phyloP scores from a whole-genome alignment of 2,797 vertebrate species.

The Lycodopsis pacificus region DNA sequence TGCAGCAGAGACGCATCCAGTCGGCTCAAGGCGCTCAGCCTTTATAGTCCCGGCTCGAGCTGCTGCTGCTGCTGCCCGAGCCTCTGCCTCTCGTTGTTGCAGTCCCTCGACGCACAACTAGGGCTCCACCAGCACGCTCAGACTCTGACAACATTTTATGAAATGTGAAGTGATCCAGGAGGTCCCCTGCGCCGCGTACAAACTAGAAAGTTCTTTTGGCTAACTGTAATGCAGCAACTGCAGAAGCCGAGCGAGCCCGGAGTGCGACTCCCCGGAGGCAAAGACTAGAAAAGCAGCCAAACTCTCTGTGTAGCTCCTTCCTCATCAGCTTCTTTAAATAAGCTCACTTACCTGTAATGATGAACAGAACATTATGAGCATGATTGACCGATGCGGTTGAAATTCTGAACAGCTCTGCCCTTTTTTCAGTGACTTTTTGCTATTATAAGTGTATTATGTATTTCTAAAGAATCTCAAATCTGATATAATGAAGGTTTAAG shows the following conservation, averaged over 20 bases:
- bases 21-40: slow-evolving; percentile 15
- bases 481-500: not conserved
- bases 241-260: slow-evolving; percentile 52
- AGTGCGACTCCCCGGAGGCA: slow-evolving; percentile 39
- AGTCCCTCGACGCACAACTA: slow-evolving; percentile 22
- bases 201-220: slow-evolving; percentile 50
- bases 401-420: accelerated
- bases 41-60: slow-evolving; percentile 17
- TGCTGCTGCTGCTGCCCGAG: slow-evolving; percentile 16
- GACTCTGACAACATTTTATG: slow-evolving; percentile 50
- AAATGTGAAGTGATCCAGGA: slow-evolving; percentile 46
- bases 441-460: not conserved
- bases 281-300: not conserved
- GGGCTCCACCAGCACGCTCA: slow-evolving; percentile 17
- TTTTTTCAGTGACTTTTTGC: not conserved
- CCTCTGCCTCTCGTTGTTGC: slow-evolving; percentile 25
- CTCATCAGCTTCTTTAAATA: slow-evolving; percentile 10
- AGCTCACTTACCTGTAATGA: not conserved
- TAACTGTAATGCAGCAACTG: slow-evolving; percentile 44
- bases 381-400: not conserved
- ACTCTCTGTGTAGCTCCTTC: not conserved
- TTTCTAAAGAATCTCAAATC: slow-evolving; percentile 6
- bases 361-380: not conserved
- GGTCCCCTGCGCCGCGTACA: slow-evolving; percentile 30
- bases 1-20: slow-evolving; percentile 11